phyloP scores from a whole-genome alignment of 92 coral and sea anemone genomes.

The Isaurus tuberculatus region DNA sequence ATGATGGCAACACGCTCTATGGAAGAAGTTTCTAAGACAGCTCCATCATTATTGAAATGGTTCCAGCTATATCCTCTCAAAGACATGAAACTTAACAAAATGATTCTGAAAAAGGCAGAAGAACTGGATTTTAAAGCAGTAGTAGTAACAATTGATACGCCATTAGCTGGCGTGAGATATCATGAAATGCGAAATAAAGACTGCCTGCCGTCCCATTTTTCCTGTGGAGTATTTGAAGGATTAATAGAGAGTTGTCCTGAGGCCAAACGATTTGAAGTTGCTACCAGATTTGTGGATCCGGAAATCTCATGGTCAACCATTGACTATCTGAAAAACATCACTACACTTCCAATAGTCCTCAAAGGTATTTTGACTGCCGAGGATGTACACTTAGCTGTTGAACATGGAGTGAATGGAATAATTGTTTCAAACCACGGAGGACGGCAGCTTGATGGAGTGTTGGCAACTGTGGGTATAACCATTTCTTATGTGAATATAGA shows the following conservation, averaged over 20 bases:
- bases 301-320: constrained; percentile 59
- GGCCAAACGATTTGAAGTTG: constrained; percentile 2
- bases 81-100: constrained; percentile 29
- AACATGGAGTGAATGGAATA: constrained; percentile 79
- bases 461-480: constrained; percentile 67
- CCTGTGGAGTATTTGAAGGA: constrained; percentile 1
- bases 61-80: constrained; percentile 51
- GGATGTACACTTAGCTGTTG: constrained; percentile 79
- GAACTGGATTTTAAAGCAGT: constrained; percentile 66
- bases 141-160: constrained; percentile 70
- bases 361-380: constrained; percentile 81
- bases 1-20: neutral
- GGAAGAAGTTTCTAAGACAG: constrained; percentile 62
- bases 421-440: constrained; percentile 91
- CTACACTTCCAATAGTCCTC: constrained; percentile 69
- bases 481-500: neutral
- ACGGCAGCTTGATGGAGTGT: constrained; percentile 82
- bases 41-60: constrained; percentile 67
- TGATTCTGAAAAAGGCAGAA: constrained; percentile 62
- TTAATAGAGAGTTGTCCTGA: constrained; percentile 8
- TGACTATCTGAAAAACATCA: constrained; percentile 66
- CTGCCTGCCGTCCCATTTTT: constrained; percentile 13
- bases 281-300: neutral
- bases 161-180: constrained; percentile 44
- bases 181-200: neutral